These are phyloP conservation scores for Phrixothrix hirtus DNA, from an alignment of 2,888 invertebrate genomes.

Conservation along the genomic window DNA sequence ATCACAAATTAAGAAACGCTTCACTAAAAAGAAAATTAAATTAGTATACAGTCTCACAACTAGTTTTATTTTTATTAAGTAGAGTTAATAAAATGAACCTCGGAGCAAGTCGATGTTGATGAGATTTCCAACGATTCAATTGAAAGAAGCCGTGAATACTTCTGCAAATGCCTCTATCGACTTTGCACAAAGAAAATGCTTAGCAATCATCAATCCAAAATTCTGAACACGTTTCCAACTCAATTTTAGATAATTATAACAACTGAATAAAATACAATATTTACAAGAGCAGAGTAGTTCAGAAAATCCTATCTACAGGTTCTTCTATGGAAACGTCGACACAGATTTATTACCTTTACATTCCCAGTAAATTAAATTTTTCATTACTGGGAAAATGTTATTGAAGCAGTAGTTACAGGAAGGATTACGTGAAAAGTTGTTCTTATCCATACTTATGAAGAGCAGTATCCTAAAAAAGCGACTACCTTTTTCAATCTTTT, in stretches of 20 bases:
- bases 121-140: conserved; percentile 20
- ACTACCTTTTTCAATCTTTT: no score
- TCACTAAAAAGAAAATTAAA: no score
- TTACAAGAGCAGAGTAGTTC: no score
- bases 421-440: conserved; percentile 12
- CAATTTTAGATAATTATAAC: conserved; percentile 14
- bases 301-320: no score
- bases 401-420: conserved; percentile 7
- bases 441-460: conserved; percentile 5
- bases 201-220: conserved; percentile 11
- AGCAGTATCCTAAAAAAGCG: no score
- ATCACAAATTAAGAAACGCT: no score
- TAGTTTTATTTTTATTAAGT: conserved; percentile 13
- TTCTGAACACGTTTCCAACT: conserved; percentile 14
- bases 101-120: conserved; percentile 15
- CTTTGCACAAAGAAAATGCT: conserved; percentile 12
- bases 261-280: neutral
- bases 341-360: no score
- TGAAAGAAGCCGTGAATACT: conserved; percentile 17
- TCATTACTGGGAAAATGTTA: neutral
- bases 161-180: conserved; percentile 18
- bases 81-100: conserved; percentile 16
- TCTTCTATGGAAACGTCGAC: no score
- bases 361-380: neutral
- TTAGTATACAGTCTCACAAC: no score